Evolutionary conservation across 1,140 invertebrate genomes (phyloP).

Genomic region (Pseudomyrmex flavicornis): DNA sequence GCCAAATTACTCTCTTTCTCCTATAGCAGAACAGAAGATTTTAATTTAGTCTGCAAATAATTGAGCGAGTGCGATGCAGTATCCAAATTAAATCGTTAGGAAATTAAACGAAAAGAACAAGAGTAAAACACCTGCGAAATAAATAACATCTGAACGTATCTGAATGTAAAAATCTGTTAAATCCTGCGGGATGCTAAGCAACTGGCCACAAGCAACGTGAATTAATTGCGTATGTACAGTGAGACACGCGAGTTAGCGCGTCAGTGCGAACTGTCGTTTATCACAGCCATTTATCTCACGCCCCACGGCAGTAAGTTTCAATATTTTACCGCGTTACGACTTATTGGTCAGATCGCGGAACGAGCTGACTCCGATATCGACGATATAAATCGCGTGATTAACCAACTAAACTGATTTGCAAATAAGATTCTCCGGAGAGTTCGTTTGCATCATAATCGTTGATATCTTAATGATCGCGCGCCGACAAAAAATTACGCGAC

Average conservation of each 20-base stretch:
- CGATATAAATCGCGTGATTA: constrained; percentile 26
- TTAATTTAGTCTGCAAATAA: too few species aligned
- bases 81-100: too few species aligned
- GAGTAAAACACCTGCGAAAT: neutral
- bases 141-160: neutral
- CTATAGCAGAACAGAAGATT: neutral
- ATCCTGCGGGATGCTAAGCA: neutral
- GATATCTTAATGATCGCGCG: constrained; percentile 60
- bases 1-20: neutral
- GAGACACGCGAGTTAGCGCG: neutral
- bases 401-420: neutral
- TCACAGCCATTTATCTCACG: constrained; percentile 67
- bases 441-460: constrained; percentile 49
- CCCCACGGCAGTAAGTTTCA: constrained; percentile 64
- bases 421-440: constrained; percentile 33
- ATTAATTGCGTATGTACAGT: constrained; percentile 41
- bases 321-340: constrained; percentile 57
- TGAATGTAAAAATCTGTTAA: neutral
- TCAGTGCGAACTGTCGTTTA: constrained; percentile 30
- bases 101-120: too few species aligned
- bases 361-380: constrained; percentile 8
- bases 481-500: constrained; percentile 51
- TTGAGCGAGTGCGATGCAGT: too few species aligned
- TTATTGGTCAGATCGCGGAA: constrained; percentile 2
- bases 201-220: constrained; percentile 5